phyloP scores from a whole-genome alignment of 2,113 vertebrate genomes.

The Sapayoa aenigma region DNA sequence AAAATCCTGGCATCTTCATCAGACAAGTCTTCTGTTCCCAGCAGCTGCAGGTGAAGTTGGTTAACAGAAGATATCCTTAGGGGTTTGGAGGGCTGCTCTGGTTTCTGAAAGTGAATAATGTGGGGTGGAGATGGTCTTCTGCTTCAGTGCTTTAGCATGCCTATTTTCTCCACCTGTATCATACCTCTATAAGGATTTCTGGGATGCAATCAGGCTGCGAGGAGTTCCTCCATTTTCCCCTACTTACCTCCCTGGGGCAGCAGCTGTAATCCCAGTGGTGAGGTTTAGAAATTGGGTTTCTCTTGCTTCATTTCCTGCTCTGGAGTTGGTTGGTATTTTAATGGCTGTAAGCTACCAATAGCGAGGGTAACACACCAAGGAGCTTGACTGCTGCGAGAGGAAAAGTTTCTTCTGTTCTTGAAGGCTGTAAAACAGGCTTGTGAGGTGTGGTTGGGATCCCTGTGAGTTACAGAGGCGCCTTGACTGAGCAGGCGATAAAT shows the following conservation, averaged over 20 bases:
- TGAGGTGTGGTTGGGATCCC: neutral
- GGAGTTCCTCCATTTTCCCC: neutral
- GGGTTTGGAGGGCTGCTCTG: neutral
- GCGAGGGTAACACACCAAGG: neutral
- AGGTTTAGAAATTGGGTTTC: neutral
- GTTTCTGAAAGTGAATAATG: neutral
- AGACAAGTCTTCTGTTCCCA: neutral
- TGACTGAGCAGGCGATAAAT: neutral
- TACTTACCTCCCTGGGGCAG: neutral
- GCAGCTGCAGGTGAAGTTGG: neutral
- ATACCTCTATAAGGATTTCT: neutral
- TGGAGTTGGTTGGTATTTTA: neutral
- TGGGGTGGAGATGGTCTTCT: neutral
- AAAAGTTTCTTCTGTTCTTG: neutral
- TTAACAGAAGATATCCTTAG: neutral
- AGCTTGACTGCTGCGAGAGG: neutral
- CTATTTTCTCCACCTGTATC: neutral
- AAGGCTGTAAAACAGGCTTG: neutral
- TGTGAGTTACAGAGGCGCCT: neutral
- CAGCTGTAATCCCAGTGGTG: accelerated
- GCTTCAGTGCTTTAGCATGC: neutral
- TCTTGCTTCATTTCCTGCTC: neutral
- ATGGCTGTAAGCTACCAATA: neutral
- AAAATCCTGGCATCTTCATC: neutral
- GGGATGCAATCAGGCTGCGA: accelerated